These are phyloP conservation scores for Dione juno DNA, from an alignment of 2,888 invertebrate species.

Conservation along the genomic window DNA sequence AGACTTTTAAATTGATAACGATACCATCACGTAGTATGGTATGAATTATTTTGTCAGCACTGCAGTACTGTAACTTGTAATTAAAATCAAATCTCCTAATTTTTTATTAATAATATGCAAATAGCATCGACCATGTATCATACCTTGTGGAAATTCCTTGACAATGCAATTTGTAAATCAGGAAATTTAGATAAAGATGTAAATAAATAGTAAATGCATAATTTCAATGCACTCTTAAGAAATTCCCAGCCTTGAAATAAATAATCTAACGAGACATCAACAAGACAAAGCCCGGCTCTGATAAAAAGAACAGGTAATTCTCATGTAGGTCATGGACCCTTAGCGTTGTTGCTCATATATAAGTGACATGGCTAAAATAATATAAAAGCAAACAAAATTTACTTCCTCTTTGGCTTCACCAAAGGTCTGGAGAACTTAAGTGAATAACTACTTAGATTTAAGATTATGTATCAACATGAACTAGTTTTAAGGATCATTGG, in stretches of 20 bases:
- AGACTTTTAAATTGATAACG: not conserved
- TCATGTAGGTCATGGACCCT: conserved; percentile 1
- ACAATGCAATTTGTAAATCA: conserved; percentile 45
- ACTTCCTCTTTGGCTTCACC: not conserved
- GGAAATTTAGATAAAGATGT: conserved; percentile 48
- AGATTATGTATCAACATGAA: not conserved
- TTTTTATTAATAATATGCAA: conserved; percentile 4
- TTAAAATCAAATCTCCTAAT: not conserved
- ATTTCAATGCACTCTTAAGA: conserved; percentile 10
- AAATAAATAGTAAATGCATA: conserved; percentile 47
- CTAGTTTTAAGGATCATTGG: conserved; percentile 5
- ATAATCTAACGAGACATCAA: not conserved
- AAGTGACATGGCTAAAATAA: not conserved
- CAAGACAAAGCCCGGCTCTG: not conserved
- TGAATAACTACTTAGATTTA: not conserved
- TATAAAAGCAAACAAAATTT: not conserved
- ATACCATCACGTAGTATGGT: not conserved
- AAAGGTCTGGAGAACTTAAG: not conserved
- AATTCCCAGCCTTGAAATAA: conserved; percentile 21
- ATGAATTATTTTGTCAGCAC: conserved; percentile 15
- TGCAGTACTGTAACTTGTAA: not conserved
- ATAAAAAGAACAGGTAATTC: conserved; percentile 2
- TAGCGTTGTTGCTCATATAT: not conserved
- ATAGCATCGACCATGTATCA: conserved; percentile 43
- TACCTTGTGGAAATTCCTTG: conserved; percentile 45